Percentiles rank a stretch among this genome's conserved stretches.
Conservation (phyloP, 2,797 vertebrate genomes). For the Crossoptilon crossoptilon region DNA sequence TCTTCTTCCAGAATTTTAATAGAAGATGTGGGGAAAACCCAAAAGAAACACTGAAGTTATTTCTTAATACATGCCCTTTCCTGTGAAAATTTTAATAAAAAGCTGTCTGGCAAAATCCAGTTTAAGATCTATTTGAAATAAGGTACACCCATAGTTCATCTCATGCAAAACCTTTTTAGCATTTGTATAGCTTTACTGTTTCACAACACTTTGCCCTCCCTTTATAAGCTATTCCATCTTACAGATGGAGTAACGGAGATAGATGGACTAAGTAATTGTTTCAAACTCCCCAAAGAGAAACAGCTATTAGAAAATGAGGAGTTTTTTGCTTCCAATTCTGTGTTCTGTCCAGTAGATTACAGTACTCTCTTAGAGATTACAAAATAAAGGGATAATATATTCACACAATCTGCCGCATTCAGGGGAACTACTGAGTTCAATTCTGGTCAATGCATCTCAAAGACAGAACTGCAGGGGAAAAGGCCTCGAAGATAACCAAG, state of each 20-base stretch:
- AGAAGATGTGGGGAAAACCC: not conserved
- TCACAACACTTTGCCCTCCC: constrained; percentile 55
- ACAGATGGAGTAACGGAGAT: constrained; percentile 57
- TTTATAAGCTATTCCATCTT: constrained; percentile 54
- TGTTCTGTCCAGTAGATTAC: constrained; percentile 60
- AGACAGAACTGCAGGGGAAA: not conserved
- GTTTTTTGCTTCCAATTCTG: constrained; percentile 50
- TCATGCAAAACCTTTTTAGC: constrained; percentile 52
- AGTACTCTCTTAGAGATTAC: constrained; percentile 43
- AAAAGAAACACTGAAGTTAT: not conserved
- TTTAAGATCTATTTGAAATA: constrained; percentile 23
- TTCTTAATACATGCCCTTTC: not conserved
- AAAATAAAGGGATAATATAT: constrained; percentile 66
- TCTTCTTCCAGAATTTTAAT: not conserved
- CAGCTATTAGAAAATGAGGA: constrained; percentile 58
- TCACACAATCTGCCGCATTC: constrained; percentile 43
- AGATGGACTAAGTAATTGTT: constrained; percentile 67
- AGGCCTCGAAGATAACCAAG: constrained; percentile 29
- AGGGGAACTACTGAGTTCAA: constrained; percentile 10
- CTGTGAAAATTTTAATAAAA: constrained; percentile 21
- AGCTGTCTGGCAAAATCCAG: not conserved
- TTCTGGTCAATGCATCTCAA: constrained; percentile 51
- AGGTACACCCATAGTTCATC: not conserved
- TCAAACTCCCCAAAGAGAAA: constrained; percentile 63
- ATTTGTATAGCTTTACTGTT: constrained; percentile 63